Evolutionary conservation across 2,113 vertebrate genomes (phyloP).

Genomic region (Chaetodon trifascialis): DNA sequence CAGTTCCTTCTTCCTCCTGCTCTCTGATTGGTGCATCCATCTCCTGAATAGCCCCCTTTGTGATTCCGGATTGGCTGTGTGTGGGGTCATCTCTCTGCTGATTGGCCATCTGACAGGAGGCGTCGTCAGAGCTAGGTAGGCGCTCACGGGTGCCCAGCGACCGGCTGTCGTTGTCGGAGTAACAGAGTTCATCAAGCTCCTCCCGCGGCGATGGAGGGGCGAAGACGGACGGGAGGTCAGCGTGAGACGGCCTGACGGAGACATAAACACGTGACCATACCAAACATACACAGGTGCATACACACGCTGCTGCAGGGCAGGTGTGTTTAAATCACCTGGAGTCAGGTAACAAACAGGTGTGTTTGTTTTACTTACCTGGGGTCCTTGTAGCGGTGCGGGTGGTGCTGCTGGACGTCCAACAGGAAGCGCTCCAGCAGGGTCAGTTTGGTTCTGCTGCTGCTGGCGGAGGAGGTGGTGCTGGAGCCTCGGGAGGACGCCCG

Average conservation of each 20-base stretch:
- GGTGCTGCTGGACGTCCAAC: constrained; percentile 91
- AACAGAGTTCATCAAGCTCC: constrained; percentile 71
- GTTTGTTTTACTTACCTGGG: constrained; percentile 82
- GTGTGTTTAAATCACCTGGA: not conserved
- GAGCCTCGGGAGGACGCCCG: constrained; percentile 78
- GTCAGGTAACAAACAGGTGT: not conserved
- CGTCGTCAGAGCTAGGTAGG: constrained; percentile 73
- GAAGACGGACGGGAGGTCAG: constrained; percentile 83
- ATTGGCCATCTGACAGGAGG: constrained; percentile 52
- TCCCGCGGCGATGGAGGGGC: constrained; percentile 75
- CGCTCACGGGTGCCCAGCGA: constrained; percentile 69
- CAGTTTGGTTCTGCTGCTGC: constrained; percentile 60
- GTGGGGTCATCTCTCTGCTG: not conserved
- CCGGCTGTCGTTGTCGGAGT: constrained; percentile 74
- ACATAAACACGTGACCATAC: constrained; percentile 5
- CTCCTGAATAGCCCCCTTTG: not conserved
- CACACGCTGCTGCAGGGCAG: not conserved
- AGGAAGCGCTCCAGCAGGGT: constrained; percentile 94
- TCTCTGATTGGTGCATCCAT: constrained; percentile 23
- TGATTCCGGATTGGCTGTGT: constrained; percentile 32
- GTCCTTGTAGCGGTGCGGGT: constrained; percentile 88
- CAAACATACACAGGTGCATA: not conserved
- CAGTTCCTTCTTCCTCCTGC: not conserved
- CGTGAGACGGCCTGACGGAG: constrained; percentile 84
- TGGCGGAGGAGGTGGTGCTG: constrained; percentile 66